A percentile compares a stretch with the other conserved stretches of the same genome.
phyloP scores from a whole-genome alignment of 2,888 invertebrate species.

The Chymomyza fuscimana region DNA sequence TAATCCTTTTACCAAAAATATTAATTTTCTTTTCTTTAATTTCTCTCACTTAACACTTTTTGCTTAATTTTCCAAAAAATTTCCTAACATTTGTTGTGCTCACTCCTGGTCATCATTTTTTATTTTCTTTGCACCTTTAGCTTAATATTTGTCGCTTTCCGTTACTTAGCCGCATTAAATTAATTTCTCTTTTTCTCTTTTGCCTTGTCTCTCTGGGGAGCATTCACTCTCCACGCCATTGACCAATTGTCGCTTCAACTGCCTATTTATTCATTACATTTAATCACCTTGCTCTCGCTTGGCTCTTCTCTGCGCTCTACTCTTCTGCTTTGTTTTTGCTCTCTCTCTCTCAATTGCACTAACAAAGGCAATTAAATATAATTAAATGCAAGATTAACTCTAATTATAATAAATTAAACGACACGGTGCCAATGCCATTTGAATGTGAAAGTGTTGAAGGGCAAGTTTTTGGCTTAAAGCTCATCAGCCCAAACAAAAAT shows the following conservation, averaged over 20 bases:
- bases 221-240: not conserved
- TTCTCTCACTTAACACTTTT: too few relatives aligned
- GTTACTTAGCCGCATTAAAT: not conserved
- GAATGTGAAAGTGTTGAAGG: not conserved
- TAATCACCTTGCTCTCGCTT: conserved; percentile 40
- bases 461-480: not conserved
- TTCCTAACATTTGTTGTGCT: not conserved
- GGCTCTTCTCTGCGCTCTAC: not conserved
- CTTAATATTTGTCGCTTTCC: not conserved
- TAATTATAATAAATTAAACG: conserved; percentile 71
- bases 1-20: too few relatives aligned
- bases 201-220: not conserved
- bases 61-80: too few relatives aligned
- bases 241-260: conserved; percentile 12
- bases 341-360: conserved; percentile 21
- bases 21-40: too few relatives aligned
- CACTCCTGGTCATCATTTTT: not conserved
- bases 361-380: conserved; percentile 65
- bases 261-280: conserved; percentile 58
- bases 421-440: conserved; percentile 26
- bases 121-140: not conserved
- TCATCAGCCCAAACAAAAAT: not conserved
- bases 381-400: conserved; percentile 68
- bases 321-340: not conserved
- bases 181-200: not conserved